Conservation (phyloP, 2,888 invertebrate species). For the Hoplodrina ambigua region DNA sequence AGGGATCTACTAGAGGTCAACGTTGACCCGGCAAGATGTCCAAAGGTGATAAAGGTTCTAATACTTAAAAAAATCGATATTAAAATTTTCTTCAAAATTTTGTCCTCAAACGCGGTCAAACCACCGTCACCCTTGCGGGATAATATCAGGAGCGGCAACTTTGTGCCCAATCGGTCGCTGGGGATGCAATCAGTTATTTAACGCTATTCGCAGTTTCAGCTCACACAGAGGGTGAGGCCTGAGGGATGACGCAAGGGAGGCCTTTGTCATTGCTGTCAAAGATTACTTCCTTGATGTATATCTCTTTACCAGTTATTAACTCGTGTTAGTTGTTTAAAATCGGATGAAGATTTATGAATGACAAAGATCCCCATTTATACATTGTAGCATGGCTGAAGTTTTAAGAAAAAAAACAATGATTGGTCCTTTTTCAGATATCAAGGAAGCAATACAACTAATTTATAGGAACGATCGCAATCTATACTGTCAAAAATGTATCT, state of each 20-base stretch:
- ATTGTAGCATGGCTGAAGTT: no score
- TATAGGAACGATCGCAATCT: no score
- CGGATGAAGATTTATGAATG: not conserved
- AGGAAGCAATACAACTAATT: no score
- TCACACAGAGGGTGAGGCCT: conserved; percentile 27
- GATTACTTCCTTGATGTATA: conserved; percentile 35
- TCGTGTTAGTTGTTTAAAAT: not conserved
- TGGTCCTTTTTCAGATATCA: no score
- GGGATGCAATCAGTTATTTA: conserved; percentile 80
- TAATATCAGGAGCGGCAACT: conserved; percentile 62
- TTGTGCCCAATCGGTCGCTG: conserved; percentile 69
- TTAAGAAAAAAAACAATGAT: no score
- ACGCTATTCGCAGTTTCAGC: conserved; percentile 68
- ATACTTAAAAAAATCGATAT: no score
- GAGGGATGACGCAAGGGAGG: conserved; percentile 48
- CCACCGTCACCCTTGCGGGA: conserved; percentile 48
- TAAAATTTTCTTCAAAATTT: not conserved
- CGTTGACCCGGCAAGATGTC: no score
- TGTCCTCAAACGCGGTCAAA: conserved; percentile 18
- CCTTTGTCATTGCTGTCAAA: conserved; percentile 46
- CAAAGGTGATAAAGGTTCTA: no score
- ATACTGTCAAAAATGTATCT: no score
- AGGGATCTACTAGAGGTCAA: no score
- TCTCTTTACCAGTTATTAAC: conserved; percentile 17
- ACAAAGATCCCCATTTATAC: no score